Base-by-base conservation (phyloP, 92 coral and sea anemone genomes). In the Bergia puertoricense region DNA sequence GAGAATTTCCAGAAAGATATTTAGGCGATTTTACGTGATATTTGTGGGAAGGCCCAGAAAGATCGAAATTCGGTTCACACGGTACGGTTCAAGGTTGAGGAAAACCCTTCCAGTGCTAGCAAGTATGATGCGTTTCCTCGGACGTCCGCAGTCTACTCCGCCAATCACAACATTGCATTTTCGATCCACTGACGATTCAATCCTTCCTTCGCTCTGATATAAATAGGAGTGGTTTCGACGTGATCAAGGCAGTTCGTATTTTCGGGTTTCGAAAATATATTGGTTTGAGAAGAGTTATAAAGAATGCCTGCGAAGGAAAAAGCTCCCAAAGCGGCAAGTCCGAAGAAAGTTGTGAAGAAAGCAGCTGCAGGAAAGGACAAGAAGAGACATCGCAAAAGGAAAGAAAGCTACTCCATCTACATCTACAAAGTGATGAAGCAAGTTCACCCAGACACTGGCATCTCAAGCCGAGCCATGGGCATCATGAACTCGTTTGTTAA, bases 381-480 rank as follows among this genome's bases (percentile, higher is more conserved):
- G 82, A 90, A 90, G 56, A 74, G 85, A 40, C 82, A 38, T 51
- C 66, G 89, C 48, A 90, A 80, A 71, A 57, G 93, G 73, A 94
- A 90, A 91, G 96, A 94, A 89, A 94, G 96, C 81, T 94, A 94
- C 71, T 94, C 96, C 71, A 93, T 94, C 83, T 94, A 94, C 89
- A 94, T 94, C 90, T 94, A 94, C 96, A 94, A 92, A 85, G 96
- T 94, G 50, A 88, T 95, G 91, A 95, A 95, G 91, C 98, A 95
- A 92, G 98, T 95, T 82, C 98, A 95, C 89, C 98, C 98, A 36
- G 98, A 95, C 91, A 95, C 98, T 81, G 98, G 98, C 46, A 92
- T 95, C 83, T 95, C 98, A 82, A 95, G 98, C 92, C 92, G 94
- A 92, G 98, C 98, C 86, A 95, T 95, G 98, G 94, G 96, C 85